Conservation (phyloP, 1,140 invertebrate genomes). For the Calliphora vicina region DNA sequence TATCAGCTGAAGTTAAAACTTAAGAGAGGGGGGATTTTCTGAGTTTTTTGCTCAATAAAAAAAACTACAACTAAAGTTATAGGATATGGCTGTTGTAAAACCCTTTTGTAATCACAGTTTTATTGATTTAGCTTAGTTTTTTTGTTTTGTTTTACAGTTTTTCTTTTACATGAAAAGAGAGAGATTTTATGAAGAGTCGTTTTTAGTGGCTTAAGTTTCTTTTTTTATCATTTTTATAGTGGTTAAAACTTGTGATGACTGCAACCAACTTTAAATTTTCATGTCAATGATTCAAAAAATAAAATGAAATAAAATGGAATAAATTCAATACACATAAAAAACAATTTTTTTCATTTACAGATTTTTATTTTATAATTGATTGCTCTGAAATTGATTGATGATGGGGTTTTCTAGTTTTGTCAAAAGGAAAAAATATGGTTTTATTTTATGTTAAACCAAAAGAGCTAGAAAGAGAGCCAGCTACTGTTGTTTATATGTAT, state of each 20-base stretch:
- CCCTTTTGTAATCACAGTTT: conserved; percentile 28
- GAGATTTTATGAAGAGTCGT: background rate
- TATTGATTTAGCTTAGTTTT: background rate
- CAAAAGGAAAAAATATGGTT: background rate
- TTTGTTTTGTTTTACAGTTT: background rate
- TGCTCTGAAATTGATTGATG: conserved; percentile 4
- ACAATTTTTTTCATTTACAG: background rate
- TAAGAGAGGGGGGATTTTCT: background rate
- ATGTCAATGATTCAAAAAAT: background rate
- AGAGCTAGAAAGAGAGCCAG: too few relatives aligned
- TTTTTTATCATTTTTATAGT: background rate
- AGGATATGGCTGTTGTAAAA: background rate
- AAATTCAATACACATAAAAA: background rate
- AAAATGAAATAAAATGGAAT: background rate
- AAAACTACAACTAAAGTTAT: background rate
- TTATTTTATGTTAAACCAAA: too few relatives aligned
- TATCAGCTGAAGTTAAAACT: background rate
- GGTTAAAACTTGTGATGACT: background rate
- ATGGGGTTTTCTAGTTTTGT: background rate
- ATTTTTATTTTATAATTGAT: background rate
- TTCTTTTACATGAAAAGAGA: too few relatives aligned
- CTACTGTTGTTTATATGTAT: background rate
- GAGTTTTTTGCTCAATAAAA: background rate
- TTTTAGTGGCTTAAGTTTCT: background rate
- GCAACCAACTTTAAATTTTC: too few relatives aligned